Base-by-base conservation (phyloP, 2,888 invertebrate genomes). In the Epinotia demarniana region DNA sequence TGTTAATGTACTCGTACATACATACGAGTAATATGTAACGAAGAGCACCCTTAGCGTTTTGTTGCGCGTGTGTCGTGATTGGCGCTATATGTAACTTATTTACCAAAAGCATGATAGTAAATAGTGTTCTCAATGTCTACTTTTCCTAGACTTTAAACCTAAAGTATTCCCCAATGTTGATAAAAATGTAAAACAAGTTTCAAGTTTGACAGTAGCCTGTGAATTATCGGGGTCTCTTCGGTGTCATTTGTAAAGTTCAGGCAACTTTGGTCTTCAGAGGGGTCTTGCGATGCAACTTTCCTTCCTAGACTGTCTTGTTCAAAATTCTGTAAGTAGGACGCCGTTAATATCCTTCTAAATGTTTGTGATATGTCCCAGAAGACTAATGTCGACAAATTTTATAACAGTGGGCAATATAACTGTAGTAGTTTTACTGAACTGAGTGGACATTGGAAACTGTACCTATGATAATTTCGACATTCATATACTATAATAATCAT, bases 171-270 rank as follows among this genome's bases (percentile, higher is more conserved):
- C 87, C 90, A 86, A 85, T 85, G 87, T 88, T 85, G 86, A 86
- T 88, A 89, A 91, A 91, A 91, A 89, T 89, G 89, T 89, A 89
- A 83, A 90, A 90, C 89, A 91, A 92, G 84, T 89, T 85, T 87
- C 86, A 92, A 92, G 90, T 92, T 92, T 89, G 89, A 90, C 92
- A 92, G 92, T 92, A 91, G 90, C 87, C 85, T 85, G 90, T 92
- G 90, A 93, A 92, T 92, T 92, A 93, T 92, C 89, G 89, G 87
- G 87, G 92, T 91, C 92, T 90, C 91, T 77, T 87, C 82, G 91
- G 92, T 90, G 91, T 92, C 93, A 92, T 92, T 93, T 92, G 91
- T 88, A 88, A 92, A 92, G 89, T 92, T 90, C 82, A 81, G 83
- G 82, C 82, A 87, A 89, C 87, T 89, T 87, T 81, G 84, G 85